These are phyloP conservation scores for Pangasius larnaudii DNA, from an alignment of 2,797 vertebrate genomes.

Conservation along the genomic window DNA sequence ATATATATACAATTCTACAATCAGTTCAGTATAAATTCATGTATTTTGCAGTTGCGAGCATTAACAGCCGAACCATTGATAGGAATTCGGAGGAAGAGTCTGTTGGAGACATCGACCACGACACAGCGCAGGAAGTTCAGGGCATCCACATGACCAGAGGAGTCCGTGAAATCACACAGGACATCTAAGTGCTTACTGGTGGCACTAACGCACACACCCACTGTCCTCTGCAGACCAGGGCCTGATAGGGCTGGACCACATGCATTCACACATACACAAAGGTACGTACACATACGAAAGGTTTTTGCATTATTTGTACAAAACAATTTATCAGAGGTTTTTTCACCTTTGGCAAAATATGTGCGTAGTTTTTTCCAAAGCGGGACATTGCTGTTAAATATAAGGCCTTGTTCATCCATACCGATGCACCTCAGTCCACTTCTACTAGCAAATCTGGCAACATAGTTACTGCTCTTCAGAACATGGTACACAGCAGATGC, in stretches of 20 bases:
- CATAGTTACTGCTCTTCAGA: slow-evolving; percentile 86
- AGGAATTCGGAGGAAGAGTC: slow-evolving; percentile 87
- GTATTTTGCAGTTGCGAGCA: background rate
- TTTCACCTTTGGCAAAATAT: slow-evolving; percentile 90
- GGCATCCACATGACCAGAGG: slow-evolving; percentile 77
- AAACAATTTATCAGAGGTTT: background rate
- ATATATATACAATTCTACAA: background rate
- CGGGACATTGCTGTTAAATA: slow-evolving; percentile 88
- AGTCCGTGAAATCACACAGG: slow-evolving; percentile 75
- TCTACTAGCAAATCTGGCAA: slow-evolving; percentile 88
- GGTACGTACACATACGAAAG: too few relatives aligned
- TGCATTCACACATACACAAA: slow-evolving; percentile 8
- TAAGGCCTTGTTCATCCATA: slow-evolving; percentile 93
- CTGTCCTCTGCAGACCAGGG: slow-evolving; percentile 83
- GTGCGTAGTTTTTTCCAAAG: slow-evolving; percentile 87
- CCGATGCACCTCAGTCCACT: slow-evolving; percentile 87
- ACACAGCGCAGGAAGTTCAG: slow-evolving; percentile 87
- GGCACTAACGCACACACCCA: slow-evolving; percentile 79
- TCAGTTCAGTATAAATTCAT: slow-evolving; percentile 3
- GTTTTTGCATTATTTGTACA: background rate
- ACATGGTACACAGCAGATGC: slow-evolving; percentile 87
- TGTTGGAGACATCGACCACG: slow-evolving; percentile 90
- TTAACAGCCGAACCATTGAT: slow-evolving; percentile 80
- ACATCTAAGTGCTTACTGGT: slow-evolving; percentile 80
- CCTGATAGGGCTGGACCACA: slow-evolving; percentile 85